A percentile compares a stretch with the other conserved stretches of the same genome.
Conservation (phyloP, 1,140 invertebrate species). For the Ceratoteleas bidentatus region DNA sequence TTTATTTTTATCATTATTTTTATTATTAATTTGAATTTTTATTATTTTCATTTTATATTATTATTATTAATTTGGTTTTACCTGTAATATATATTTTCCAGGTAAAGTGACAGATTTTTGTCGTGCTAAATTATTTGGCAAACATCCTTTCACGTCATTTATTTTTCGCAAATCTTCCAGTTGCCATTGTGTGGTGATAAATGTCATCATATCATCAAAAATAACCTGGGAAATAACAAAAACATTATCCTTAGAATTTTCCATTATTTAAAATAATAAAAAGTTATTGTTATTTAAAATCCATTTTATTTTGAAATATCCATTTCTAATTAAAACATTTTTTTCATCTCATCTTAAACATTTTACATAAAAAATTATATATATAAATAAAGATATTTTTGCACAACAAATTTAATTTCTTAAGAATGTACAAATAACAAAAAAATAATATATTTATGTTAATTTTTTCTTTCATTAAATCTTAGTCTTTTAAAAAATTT, state of each 20-base stretch:
- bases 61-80: constrained; percentile 61
- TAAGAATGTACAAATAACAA: too few relatives aligned
- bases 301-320: too few relatives aligned
- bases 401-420: too few relatives aligned
- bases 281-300: constrained; percentile 4
- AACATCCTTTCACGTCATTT: constrained; percentile 79
- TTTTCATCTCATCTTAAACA: too few relatives aligned
- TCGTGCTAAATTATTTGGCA: constrained; percentile 81
- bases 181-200: constrained; percentile 84
- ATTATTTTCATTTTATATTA: constrained; percentile 20
- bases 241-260: constrained; percentile 7
- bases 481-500: too few relatives aligned
- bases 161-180: constrained; percentile 84
- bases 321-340: too few relatives aligned
- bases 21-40: constrained; percentile 5
- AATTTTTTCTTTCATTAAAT: too few relatives aligned
- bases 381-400: too few relatives aligned
- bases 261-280: constrained; percentile 4
- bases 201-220: constrained; percentile 66
- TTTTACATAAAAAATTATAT: too few relatives aligned
- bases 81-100: constrained; percentile 84
- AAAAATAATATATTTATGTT: too few relatives aligned
- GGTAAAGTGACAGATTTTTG: constrained; percentile 78
- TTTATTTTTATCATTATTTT: background rate
- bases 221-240: constrained; percentile 22